These are phyloP conservation scores for Drosophila nannoptera DNA, from an alignment of 1,140 invertebrate species.

Conservation along the genomic window DNA sequence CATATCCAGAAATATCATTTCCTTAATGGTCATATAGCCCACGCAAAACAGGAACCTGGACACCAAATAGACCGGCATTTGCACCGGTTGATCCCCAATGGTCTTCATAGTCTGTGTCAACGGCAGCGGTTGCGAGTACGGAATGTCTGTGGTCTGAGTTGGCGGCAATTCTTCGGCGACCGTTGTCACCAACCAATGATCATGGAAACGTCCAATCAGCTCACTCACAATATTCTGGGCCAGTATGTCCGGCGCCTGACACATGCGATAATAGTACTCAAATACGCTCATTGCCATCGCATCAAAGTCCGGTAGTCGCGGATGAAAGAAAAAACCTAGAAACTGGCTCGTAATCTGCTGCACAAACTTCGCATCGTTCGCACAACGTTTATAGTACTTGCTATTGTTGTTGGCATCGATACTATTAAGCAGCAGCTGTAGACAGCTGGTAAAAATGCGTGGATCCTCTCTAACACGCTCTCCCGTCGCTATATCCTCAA, in stretches of 20 bases:
- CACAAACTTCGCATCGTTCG: slow-evolving; percentile 54
- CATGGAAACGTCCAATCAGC: slow-evolving; percentile 53
- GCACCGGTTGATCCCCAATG: background rate
- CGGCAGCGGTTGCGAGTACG: slow-evolving; percentile 53
- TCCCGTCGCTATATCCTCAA: slow-evolving; percentile 80
- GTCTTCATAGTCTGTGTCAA: slow-evolving; percentile 18
- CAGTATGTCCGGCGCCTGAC: slow-evolving; percentile 71
- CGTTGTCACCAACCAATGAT: slow-evolving; percentile 33
- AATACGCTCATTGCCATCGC: slow-evolving; percentile 58
- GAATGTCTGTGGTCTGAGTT: slow-evolving; percentile 48
- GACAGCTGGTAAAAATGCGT: slow-evolving; percentile 62
- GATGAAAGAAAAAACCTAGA: slow-evolving; percentile 68
- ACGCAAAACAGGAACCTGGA: slow-evolving; percentile 85
- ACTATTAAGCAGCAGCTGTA: slow-evolving; percentile 67
- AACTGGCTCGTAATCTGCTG: slow-evolving; percentile 51
- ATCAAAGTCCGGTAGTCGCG: slow-evolving; percentile 65
- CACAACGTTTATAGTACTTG: slow-evolving; percentile 69
- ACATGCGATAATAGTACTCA: slow-evolving; percentile 71
- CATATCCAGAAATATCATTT: slow-evolving; percentile 89
- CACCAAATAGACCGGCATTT: slow-evolving; percentile 80
- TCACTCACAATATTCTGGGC: slow-evolving; percentile 63
- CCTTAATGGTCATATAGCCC: slow-evolving; percentile 86
- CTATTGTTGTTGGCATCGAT: slow-evolving; percentile 56
- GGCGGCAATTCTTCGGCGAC: slow-evolving; percentile 1
- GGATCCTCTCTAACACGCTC: slow-evolving; percentile 64